Evolutionary conservation across 2,888 invertebrate species (phyloP).

Genomic region (Trichopoda pennipes): DNA sequence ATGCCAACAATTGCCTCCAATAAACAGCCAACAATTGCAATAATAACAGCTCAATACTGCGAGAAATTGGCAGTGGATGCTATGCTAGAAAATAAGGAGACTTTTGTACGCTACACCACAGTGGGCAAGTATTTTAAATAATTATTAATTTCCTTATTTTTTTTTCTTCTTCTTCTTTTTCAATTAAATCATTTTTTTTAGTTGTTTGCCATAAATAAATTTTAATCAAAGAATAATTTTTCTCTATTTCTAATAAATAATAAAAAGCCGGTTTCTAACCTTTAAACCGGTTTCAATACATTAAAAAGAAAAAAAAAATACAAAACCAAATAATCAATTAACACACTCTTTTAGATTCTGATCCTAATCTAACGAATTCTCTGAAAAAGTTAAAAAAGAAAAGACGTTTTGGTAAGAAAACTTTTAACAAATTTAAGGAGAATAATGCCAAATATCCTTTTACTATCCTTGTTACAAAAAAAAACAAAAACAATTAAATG

Average conservation of each 20-base stretch:
- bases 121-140: conserved; percentile 87
- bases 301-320: conserved; percentile 7
- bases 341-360: conserved; percentile 75
- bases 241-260: conserved; percentile 51
- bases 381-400: conserved; percentile 81
- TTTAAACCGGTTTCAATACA: conserved; percentile 50
- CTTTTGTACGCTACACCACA: conserved; percentile 96
- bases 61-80: conserved; percentile 99
- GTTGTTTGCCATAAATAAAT: conserved; percentile 22
- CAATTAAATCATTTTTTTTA: conserved; percentile 15
- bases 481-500: neutral
- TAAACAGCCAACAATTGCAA: conserved; percentile 98
- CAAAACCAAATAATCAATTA: conserved; percentile 41
- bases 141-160: neutral
- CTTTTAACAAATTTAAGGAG: conserved; percentile 38
- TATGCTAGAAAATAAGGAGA: conserved; percentile 98
- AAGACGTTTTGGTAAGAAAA: conserved; percentile 81
- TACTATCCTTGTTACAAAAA: conserved; percentile 49
- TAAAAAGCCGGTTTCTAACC: conserved; percentile 23
- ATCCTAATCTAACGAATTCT: conserved; percentile 80
- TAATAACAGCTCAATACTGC: conserved; percentile 97
- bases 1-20: conserved; percentile 94
- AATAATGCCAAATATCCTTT: conserved; percentile 37
- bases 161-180: conserved; percentile 2
- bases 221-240: conserved; percentile 42